Evolutionary conservation across 2,113 vertebrate species (phyloP).

Genomic region (human): GRCh38 chr13:81703501-81704000

Average conservation of each 20-base stretch:
- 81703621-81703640: not conserved
- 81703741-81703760: not conserved
- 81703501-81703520: not conserved
- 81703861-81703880: not conserved
- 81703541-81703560: not conserved
- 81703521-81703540: not conserved
- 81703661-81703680: not conserved
- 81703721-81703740: not conserved
- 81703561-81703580: not conserved
- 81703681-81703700: not conserved
- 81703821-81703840: not conserved
- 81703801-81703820: not conserved
- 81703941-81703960: not conserved
- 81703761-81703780: not conserved
- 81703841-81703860: not conserved
- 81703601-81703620: not conserved
- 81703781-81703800: not conserved
- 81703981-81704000: not conserved
- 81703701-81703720: not conserved
- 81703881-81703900: not conserved
- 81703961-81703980: not conserved
- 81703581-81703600: not conserved
- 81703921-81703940: not conserved
- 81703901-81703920: not conserved
- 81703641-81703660: not conserved